A percentile compares a stretch with the other conserved stretches of the same genome.
These are phyloP conservation scores for Lepus europaeus DNA, from an alignment of 2,113 vertebrate genomes.

Conservation along the genomic window DNA sequence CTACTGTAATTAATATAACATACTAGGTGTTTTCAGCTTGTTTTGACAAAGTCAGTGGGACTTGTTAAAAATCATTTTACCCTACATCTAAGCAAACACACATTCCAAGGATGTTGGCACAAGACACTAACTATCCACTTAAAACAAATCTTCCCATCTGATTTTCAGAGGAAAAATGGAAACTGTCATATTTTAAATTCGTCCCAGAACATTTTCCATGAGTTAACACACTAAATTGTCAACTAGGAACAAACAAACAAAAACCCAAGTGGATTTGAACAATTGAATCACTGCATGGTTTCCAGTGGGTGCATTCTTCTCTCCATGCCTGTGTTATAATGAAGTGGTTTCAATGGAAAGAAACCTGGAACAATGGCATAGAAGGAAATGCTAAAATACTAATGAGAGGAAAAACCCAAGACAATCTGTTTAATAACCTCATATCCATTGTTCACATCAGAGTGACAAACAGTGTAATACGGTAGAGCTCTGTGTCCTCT, in stretches of 20 bases:
- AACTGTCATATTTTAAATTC: conserved; percentile 90
- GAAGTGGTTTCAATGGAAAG: conserved; percentile 77
- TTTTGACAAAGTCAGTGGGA: conserved; percentile 65
- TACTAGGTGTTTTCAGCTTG: neutral
- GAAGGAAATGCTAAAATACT: conserved; percentile 81
- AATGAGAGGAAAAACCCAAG: conserved; percentile 83
- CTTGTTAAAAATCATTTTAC: conserved; percentile 82
- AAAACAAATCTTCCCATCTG: conserved; percentile 86
- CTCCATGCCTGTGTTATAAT: conserved; percentile 76
- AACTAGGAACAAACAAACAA: conserved; percentile 85
- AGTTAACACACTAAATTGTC: conserved; percentile 86
- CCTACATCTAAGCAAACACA: conserved; percentile 83
- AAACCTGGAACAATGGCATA: conserved; percentile 71
- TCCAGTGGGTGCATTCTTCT: conserved; percentile 77
- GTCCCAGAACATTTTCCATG: conserved; percentile 88
- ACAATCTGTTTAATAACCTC: conserved; percentile 85
- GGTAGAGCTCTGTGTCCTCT: conserved; percentile 84
- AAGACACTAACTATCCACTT: conserved; percentile 84
- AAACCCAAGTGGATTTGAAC: conserved; percentile 79
- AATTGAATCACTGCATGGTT: conserved; percentile 75
- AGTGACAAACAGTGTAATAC: conserved; percentile 86
- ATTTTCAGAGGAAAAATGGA: conserved; percentile 89
- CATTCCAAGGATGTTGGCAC: conserved; percentile 82
- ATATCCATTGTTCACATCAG: conserved; percentile 86
- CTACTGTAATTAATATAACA: neutral